Base-by-base conservation (phyloP, 2,113 vertebrate genomes). In the Gallinago paraguaiae region DNA sequence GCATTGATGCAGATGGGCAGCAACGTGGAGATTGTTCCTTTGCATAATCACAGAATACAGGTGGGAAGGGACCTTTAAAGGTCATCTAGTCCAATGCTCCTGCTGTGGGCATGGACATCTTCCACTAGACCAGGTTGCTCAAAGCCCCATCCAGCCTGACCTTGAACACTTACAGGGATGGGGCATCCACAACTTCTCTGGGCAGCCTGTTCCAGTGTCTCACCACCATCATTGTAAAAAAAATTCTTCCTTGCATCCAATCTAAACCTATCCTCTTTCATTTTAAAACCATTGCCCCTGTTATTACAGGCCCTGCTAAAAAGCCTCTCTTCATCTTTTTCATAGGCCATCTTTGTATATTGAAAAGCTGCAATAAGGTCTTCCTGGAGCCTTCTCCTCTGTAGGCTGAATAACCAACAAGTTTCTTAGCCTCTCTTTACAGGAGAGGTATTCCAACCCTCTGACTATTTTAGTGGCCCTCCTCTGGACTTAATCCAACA, bases 171-270 rank as follows among this genome's bases (percentile, higher is more conserved):
- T 28, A 27, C 24, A 72, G 15, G 17, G 11, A 25, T n/a, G 37
- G 17, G 41, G 7, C 46, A 67, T 37, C 35, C 9, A 41, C 28
- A 27, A 0, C n/a, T 17, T 63, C 53, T 68, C 31, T 41, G 24
- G 24, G 9, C 15, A 72, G 0, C 27, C 28, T 56, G 16, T 74
- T 27, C 10, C 25, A 43, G 33, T 16, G 6, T 3, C 17, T 82
- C 0, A 0, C 35, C 6, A 18, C 6, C 10, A 12, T 75, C 12
- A n/a, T 4, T 1, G 6, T 86, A 59, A n/a, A 28, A 63, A 53
- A 7, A 35, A 2, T 17, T 41, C 53, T 43, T n/a, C 37, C 37
- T 51, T 10, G 54, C 31, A 60, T 31, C 27, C 1, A 45, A 1
- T 25, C 37, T 70, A 43, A 70, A 43, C 8, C 13, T 77, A 20